Base-by-base conservation (phyloP, 1,140 invertebrate genomes). In the Notospermus geniculatus region DNA sequence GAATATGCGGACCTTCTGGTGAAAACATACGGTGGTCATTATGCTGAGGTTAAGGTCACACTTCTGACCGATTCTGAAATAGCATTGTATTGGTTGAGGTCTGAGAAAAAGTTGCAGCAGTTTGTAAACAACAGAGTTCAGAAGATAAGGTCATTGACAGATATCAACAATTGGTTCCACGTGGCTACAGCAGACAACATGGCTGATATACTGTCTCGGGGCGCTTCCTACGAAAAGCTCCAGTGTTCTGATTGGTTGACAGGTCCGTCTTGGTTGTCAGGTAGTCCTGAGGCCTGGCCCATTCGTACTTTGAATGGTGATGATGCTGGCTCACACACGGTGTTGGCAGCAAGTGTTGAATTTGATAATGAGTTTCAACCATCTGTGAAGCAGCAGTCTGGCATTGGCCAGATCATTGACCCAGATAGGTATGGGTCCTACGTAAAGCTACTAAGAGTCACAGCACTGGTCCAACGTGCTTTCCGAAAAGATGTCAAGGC, bases 41-140 rank as follows among this genome's bases (percentile, higher is more conserved):
- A 50, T n/a, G n/a, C 5, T 4, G n/a, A 50, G 4, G n/a, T 50
- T 23, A 9, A 23, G 4, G 5, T 5, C 25, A 50, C 46, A 50
- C n/a, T 7, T 27, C n/a, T 50, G 4, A 50, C 46, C 4, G 46
- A 50, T 50, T 50, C 46, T n/a, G 46, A 50, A n/a, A 50, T 50
- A 50, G 46, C 46, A n/a, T n/a, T 50, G n/a, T 27, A 50, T n/a
- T 50, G 46, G 46, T 9, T 50, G 9, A 5, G n/a, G 9, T 50
- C 46, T n/a, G 25, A 27, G 4, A 19, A 50, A 23, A 50, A 50
- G 25, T n/a, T 50, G 4, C 4, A 50, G n/a, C 46, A 19, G 25
- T 50, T 50, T n/a, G 46, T 50, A 4, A 19, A 50, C 4, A 50
- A 50, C 46, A 50, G 46, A n/a, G 46, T 50, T 27, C 4, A 50